Evolutionary conservation across 2,888 invertebrate species (phyloP), one percentile per base, ranked within the genome.

Genomic region (Kryphioiulus occultus): DNA sequence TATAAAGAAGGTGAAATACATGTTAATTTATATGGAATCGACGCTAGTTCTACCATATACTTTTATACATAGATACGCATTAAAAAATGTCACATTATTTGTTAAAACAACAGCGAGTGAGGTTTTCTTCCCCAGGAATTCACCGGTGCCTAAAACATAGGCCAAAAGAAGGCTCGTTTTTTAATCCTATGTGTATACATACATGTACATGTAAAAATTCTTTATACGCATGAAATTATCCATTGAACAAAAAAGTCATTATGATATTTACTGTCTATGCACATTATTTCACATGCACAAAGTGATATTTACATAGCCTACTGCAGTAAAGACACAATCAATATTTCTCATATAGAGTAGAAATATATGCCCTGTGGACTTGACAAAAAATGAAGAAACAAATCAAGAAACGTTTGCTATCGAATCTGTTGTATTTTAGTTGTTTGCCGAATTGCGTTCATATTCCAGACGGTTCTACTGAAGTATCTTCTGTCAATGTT

Each of bases 141-240:
- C 30, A 78, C 0, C 78, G 17, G 10, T 30, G 78, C 78, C 30
- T 78, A 78, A 30, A 30, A 78, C 26, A 78, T 15, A 30, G 30
- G 30, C 78, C 30, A 78, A 30, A 78, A 78, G 78, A 78, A 78
- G 2, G 10, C 26, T 17, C 10, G 26, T 68, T 78, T 78, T 15
- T 30, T 78, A 15, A 30, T 78, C 26, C 78, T 30, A 30, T 30
- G 30, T 78, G 78, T 78, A 26, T 78, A 78, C 78, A 78, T 78
- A 78, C 78, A 78, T 78, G 78, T 78, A 78, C 78, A 78, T 30
- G 78, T 78, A 78, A 68, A 68, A 68, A 78, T 78, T 78, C 78
- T 78, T 78, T 30, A 78, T 78, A 78, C 78, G 12, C 78, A 30
- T 78, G 78, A 78, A 78, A 78, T 78, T 78, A 78, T 10, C 78